These are phyloP conservation scores for Lacerta bilineata DNA, from an alignment of 2,797 vertebrate species.

Conservation along the genomic window DNA sequence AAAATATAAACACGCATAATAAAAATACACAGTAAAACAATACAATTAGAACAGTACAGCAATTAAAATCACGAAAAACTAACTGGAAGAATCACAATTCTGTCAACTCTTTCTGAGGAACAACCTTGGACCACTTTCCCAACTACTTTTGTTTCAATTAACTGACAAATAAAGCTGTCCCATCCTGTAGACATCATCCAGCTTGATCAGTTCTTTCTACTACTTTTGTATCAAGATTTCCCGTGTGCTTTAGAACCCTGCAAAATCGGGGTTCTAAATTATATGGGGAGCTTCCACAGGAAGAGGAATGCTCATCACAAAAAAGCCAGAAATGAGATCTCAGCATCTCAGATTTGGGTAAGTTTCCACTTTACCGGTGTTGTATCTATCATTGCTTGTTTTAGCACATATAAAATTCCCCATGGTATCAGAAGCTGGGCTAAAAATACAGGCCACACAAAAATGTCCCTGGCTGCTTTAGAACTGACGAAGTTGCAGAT, in stretches of 20 bases:
- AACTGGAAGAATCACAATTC: not conserved
- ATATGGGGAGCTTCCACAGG: no score
- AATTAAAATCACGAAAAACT: not conserved
- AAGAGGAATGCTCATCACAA: not conserved
- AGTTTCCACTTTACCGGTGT: not conserved
- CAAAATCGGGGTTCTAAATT: no score
- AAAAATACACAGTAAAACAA: no score
- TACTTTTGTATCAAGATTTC: not conserved
- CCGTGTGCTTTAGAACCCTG: no score
- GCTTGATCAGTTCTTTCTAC: not conserved
- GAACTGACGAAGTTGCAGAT: constrained; percentile 1
- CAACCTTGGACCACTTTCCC: not conserved
- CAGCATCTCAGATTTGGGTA: not conserved
- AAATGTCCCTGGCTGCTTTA: not conserved
- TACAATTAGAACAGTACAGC: no score
- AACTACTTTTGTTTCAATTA: not conserved
- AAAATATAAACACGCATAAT: no score
- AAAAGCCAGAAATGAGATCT: constrained; percentile 1
- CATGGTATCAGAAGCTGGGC: not conserved
- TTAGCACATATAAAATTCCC: not conserved
- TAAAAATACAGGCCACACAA: not conserved
- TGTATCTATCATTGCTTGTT: not conserved
- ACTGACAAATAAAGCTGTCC: not conserved
- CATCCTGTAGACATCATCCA: not conserved
- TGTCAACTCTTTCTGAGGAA: not conserved